Evolutionary conservation across 2,797 vertebrate species (phyloP).

Genomic region (Florisuga fusca): DNA sequence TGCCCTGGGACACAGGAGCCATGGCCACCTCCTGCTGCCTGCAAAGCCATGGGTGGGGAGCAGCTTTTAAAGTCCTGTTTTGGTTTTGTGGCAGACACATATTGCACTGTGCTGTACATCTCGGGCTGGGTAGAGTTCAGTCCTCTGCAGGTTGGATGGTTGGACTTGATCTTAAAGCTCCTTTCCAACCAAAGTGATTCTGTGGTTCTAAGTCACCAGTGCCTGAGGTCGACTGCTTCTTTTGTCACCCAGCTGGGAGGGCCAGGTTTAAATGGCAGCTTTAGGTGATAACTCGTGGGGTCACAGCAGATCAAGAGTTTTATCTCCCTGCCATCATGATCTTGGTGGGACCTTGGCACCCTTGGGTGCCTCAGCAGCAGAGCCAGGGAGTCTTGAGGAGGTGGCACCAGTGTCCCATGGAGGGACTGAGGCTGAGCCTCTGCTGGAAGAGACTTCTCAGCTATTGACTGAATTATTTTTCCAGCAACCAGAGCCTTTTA

Average conservation of each 20-base stretch:
- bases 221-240: background rate
- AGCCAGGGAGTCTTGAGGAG: accelerated
- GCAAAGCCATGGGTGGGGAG: accelerated
- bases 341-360: accelerated
- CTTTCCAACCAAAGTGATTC: too few relatives aligned
- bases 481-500: background rate
- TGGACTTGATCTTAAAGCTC: too few relatives aligned
- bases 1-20: accelerated
- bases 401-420: accelerated
- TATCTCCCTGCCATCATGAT: background rate
- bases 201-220: too few relatives aligned
- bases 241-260: background rate
- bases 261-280: background rate
- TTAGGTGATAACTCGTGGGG: accelerated
- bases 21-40: accelerated
- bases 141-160: too few relatives aligned
- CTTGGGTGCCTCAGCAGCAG: accelerated
- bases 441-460: background rate
- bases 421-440: accelerated
- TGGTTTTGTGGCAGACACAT: background rate
- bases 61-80: background rate
- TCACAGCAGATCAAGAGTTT: background rate
- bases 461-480: background rate
- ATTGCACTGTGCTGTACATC: accelerated
- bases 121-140: background rate